Conservation (phyloP, 1,140 invertebrate species). For the Diachasmimorpha longicaudata region DNA sequence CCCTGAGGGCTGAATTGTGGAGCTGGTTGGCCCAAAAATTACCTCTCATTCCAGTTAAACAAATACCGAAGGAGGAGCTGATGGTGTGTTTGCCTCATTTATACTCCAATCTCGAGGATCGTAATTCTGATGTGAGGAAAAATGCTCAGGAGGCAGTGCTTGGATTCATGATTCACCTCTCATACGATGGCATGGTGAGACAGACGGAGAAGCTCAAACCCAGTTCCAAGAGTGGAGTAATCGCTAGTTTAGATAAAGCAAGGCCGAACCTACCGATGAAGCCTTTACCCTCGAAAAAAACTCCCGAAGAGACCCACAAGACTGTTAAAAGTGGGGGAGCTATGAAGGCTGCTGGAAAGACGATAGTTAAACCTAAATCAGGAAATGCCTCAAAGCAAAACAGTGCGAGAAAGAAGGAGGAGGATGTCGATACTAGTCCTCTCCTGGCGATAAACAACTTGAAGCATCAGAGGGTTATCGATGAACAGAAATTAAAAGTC, state of each 20-base stretch:
- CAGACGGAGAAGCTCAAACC: constrained; percentile 86
- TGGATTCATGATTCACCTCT: constrained; percentile 92
- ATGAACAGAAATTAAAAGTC: constrained; percentile 90
- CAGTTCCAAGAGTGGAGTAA: constrained; percentile 81
- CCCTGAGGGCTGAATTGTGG: constrained; percentile 81
- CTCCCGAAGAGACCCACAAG: constrained; percentile 59
- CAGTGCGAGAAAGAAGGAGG: constrained; percentile 79
- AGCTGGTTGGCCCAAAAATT: constrained; percentile 84
- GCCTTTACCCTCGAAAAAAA: constrained; percentile 71
- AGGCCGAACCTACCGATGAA: constrained; percentile 84
- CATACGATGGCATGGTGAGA: constrained; percentile 82
- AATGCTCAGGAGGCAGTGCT: constrained; percentile 87
- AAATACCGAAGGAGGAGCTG: constrained; percentile 82
- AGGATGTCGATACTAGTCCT: constrained; percentile 83
- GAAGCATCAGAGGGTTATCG: constrained; percentile 89
- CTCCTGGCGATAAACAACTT: constrained; percentile 82
- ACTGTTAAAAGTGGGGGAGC: constrained; percentile 67
- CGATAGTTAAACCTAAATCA: constrained; percentile 49
- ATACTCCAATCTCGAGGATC: constrained; percentile 87
- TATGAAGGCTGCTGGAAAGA: constrained; percentile 58
- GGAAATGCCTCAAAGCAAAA: constrained; percentile 41
- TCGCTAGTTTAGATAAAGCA: constrained; percentile 84
- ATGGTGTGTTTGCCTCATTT: constrained; percentile 78
- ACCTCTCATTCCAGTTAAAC: constrained; percentile 73
- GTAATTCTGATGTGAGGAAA: constrained; percentile 89